Percentiles rank a stretch among this genome's conserved stretches.
phyloP scores from a whole-genome alignment of 2,888 invertebrate genomes.

The Brachyopa scutellaris region DNA sequence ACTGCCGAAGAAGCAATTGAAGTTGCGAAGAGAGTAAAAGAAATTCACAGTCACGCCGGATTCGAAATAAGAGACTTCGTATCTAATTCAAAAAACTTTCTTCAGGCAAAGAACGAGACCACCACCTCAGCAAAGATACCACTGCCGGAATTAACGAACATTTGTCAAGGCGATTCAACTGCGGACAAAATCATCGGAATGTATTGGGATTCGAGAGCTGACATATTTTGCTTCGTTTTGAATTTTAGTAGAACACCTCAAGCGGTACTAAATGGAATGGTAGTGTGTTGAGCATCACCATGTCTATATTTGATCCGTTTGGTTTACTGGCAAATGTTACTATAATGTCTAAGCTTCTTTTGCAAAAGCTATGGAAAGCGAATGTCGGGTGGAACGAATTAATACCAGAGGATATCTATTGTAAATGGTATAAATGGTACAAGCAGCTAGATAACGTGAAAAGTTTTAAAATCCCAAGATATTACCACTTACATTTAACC shows the following conservation, averaged over 20 bases:
- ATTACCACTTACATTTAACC: not conserved
- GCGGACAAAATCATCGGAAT: too few relatives aligned
- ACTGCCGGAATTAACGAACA: not conserved
- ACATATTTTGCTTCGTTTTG: too few relatives aligned
- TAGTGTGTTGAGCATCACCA: conserved; percentile 68
- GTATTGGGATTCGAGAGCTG: not conserved
- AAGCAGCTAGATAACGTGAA: not conserved
- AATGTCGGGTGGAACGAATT: not conserved
- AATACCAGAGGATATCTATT: not conserved
- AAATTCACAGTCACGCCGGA: too few relatives aligned
- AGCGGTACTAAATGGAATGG: not conserved
- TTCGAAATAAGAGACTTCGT: too few relatives aligned
- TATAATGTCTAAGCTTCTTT: conserved; percentile 20
- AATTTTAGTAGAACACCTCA: not conserved
- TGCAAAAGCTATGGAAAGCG: conserved; percentile 36
- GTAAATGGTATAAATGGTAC: not conserved
- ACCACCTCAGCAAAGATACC: not conserved
- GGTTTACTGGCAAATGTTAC: conserved; percentile 73
- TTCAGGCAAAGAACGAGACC: not conserved
- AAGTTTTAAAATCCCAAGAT: not conserved
- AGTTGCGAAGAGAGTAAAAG: too few relatives aligned
- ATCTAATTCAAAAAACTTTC: conserved; percentile 45
- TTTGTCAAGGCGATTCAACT: too few relatives aligned
- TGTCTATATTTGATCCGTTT: conserved; percentile 75
- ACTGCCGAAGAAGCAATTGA: too few relatives aligned